Evolutionary conservation across 2,888 invertebrate species (phyloP).

Genomic region (Parnassius mnemosyne): DNA sequence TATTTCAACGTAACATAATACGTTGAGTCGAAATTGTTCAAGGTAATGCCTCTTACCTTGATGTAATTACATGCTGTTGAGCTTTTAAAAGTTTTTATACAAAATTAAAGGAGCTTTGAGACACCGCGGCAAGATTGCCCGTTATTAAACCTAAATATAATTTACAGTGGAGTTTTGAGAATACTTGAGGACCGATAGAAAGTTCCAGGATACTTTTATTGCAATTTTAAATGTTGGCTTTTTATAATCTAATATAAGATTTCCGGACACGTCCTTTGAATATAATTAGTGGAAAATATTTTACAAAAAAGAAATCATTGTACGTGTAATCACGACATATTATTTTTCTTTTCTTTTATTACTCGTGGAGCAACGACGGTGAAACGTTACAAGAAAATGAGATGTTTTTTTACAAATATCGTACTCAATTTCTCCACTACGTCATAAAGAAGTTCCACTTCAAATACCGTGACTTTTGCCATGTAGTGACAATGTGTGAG

Average conservation of each 20-base stretch:
- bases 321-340: no score
- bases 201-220: neutral
- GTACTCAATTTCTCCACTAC: no score
- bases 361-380: no score
- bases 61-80: constrained; percentile 13
- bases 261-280: neutral
- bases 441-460: no score
- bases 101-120: constrained; percentile 17
- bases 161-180: constrained; percentile 9
- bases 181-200: constrained; percentile 16
- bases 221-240: constrained; percentile 11
- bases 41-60: constrained; percentile 2
- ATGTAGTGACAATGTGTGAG: no score
- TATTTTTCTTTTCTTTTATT: no score
- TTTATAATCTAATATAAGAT: neutral
- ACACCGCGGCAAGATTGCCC: constrained; percentile 13
- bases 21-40: neutral
- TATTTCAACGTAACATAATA: neutral
- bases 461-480: no score
- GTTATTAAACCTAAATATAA: constrained; percentile 21
- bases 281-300: neutral
- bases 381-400: no score
- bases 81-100: constrained; percentile 11
- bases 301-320: no score
- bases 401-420: no score